phyloP scores from a whole-genome alignment of 2,113 vertebrate genomes.

The Podiceps cristatus region DNA sequence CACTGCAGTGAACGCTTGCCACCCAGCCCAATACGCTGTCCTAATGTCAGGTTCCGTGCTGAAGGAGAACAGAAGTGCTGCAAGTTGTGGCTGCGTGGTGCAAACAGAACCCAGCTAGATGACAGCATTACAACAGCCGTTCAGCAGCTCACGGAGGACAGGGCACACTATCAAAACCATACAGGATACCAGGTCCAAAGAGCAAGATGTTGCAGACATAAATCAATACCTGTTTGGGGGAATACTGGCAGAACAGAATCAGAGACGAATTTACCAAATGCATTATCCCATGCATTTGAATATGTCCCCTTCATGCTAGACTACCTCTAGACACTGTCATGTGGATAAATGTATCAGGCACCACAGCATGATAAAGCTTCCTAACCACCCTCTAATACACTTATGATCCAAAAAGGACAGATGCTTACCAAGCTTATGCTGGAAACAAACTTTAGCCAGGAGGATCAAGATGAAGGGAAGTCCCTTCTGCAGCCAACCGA shows the following conservation, averaged over 20 bases:
- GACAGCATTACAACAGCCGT: not conserved
- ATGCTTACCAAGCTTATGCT: slow-evolving; percentile 92
- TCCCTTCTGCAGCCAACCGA: slow-evolving; percentile 95
- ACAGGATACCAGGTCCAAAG: not conserved
- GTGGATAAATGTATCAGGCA: not conserved
- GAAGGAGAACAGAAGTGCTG: not conserved
- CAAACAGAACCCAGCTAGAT: not conserved
- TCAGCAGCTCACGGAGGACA: not conserved
- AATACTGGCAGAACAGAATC: not conserved
- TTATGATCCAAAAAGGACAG: not conserved
- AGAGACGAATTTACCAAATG: not conserved
- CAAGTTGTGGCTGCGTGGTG: not conserved
- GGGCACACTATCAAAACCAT: not conserved
- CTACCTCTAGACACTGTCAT: not conserved
- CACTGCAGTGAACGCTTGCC: not conserved
- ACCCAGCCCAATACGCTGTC: not conserved
- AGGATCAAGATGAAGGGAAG: slow-evolving; percentile 97
- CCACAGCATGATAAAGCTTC: not conserved
- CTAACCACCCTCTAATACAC: not conserved
- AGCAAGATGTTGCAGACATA: not conserved
- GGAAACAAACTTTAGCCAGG: slow-evolving; percentile 95
- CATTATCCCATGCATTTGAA: not conserved
- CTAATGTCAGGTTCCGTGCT: not conserved
- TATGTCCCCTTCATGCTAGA: not conserved
- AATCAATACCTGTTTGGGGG: not conserved